A percentile compares a stretch with the other conserved stretches of the same genome.
Conservation (phyloP, 2,888 invertebrate genomes). For the Drosophila atroscutellata region DNA sequence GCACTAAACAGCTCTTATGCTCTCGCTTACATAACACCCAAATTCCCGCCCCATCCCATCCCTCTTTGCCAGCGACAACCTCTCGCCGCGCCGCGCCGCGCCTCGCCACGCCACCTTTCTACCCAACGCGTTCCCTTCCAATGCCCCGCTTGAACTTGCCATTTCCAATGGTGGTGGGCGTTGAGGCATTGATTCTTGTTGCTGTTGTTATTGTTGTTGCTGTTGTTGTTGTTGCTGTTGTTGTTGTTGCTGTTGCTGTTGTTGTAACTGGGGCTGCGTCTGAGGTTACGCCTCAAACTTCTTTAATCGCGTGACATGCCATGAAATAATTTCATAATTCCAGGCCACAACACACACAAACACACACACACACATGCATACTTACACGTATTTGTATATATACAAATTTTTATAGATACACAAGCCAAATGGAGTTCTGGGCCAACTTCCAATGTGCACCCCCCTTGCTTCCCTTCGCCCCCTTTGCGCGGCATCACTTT, state of each 20-base stretch:
- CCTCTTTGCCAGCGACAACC: not conserved
- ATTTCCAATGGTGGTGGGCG: conserved; percentile 27
- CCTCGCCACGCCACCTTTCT: not conserved
- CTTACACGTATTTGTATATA: not conserved
- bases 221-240: conserved; percentile 1
- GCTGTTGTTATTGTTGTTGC: conserved; percentile 7
- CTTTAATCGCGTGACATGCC: conserved; percentile 70
- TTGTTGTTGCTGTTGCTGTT: conserved; percentile 10
- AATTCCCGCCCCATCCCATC: not conserved
- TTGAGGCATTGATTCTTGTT: conserved; percentile 3
- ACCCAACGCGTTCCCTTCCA: not conserved
- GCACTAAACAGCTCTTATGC: conserved; percentile 25
- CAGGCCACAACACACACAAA: conserved; percentile 46
- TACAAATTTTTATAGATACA: conserved; percentile 36
- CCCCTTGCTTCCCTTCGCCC: not conserved
- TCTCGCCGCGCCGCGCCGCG: not conserved
- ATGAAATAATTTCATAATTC: conserved; percentile 69
- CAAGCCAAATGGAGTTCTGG: conserved; percentile 31
- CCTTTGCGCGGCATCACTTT: conserved; percentile 1
- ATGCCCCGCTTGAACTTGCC: conserved; percentile 4
- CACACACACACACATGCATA: conserved; percentile 2
- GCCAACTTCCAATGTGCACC: conserved; percentile 31
- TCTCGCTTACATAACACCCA: not conserved
- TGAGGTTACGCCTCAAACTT: conserved; percentile 46
- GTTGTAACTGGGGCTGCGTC: conserved; percentile 16